Evolutionary conservation across 1,140 invertebrate species (phyloP).

Genomic region (Bombus sylvicola): DNA sequence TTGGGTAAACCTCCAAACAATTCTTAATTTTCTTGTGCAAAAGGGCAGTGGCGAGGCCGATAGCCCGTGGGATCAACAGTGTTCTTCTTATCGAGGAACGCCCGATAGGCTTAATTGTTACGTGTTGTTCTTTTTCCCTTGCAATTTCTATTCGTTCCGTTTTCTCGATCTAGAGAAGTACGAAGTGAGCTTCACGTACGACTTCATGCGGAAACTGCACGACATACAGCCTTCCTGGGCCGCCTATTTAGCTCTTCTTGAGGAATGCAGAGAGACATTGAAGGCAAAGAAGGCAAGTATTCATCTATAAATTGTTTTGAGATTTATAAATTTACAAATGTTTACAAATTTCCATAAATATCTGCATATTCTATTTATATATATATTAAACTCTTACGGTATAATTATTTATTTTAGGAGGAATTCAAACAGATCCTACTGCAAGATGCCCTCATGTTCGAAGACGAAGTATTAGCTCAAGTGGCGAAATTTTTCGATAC

Average conservation of each 20-base stretch:
- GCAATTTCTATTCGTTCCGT: too few relatives aligned
- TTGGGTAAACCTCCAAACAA: conserved; percentile 83
- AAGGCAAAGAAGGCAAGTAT: conserved; percentile 85
- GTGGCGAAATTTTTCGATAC: conserved; percentile 86
- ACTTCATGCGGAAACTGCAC: conserved; percentile 84
- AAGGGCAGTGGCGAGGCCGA: too few relatives aligned
- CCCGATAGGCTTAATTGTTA: conserved; percentile 19
- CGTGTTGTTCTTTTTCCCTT: background rate
- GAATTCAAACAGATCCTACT: conserved; percentile 88
- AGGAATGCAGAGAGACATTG: conserved; percentile 86
- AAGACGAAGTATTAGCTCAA: conserved; percentile 85
- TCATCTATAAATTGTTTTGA: background rate
- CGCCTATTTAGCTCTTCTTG: conserved; percentile 86
- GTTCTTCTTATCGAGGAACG: background rate
- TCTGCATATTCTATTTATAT: too few relatives aligned
- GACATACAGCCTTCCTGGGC: conserved; percentile 86
- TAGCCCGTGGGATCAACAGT: conserved; percentile 14
- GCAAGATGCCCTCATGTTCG: conserved; percentile 86
- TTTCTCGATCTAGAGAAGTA: conserved; percentile 85
- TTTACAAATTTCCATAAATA: too few relatives aligned
- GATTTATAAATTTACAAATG: too few relatives aligned
- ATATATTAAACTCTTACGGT: too few relatives aligned
- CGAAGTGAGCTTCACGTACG: conserved; percentile 83
- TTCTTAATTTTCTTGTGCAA: background rate
- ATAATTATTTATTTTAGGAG: conserved; percentile 79